Evolutionary conservation across 1,140 invertebrate genomes (phyloP).

Genomic region (Brachionus koreanus): DNA sequence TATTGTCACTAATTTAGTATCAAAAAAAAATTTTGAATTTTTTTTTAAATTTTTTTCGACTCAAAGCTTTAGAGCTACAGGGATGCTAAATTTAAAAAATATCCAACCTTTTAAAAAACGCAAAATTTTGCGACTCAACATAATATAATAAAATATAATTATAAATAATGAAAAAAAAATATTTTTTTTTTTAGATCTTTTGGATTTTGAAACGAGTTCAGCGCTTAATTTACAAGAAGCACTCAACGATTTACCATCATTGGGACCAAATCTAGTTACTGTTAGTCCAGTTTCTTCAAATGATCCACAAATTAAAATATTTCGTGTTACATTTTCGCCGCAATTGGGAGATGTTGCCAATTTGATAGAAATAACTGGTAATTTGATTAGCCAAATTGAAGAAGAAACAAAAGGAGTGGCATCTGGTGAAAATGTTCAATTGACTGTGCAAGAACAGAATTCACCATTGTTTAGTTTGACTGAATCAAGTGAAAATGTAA

Average conservation of each 20-base stretch:
- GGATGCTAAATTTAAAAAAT: too few species aligned
- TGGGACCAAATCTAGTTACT: neutral
- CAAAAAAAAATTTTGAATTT: too few species aligned
- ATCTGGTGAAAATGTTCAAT: neutral
- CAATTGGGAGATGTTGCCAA: slow-evolving; percentile 11
- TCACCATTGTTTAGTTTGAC: neutral
- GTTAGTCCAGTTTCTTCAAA: neutral
- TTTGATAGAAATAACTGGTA: neutral
- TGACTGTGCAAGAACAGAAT: neutral
- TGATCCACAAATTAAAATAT: neutral
- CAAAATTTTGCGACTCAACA: too few species aligned
- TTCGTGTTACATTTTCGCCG: neutral
- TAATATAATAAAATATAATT: too few species aligned
- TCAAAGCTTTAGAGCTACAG: too few species aligned
- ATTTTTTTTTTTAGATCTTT: neutral
- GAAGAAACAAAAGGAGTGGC: slow-evolving; percentile 12
- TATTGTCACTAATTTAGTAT: too few species aligned
- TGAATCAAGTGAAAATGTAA: slow-evolving; percentile 1
- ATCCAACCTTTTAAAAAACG: too few species aligned
- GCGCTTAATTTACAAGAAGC: neutral
- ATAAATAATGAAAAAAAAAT: neutral
- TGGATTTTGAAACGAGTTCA: slow-evolving; percentile 2
- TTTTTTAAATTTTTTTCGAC: too few species aligned
- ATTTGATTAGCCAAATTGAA: neutral
- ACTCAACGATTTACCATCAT: slow-evolving; percentile 29